Evolutionary conservation across 2,113 vertebrate genomes (phyloP), one percentile per base, ranked within the genome.

Genomic region (Pluvianellus socialis): DNA sequence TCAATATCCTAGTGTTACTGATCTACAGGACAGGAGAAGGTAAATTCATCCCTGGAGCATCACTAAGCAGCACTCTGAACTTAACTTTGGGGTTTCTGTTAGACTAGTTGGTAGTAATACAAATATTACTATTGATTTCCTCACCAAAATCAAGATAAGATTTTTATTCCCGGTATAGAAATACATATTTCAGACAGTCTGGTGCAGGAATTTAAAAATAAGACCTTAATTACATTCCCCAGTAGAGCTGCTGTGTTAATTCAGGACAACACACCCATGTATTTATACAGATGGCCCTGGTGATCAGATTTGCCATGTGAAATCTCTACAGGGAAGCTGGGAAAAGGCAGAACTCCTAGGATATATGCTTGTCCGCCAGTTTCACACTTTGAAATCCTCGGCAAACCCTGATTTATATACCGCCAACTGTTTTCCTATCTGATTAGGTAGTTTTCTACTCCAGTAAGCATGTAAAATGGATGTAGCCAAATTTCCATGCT

Each of bases 401-500:
- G 96, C 97, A 98, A 98, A 97, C 74, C 94, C 96, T 97, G 97
- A 98, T 98, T 98, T 98, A 98, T 98, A 98, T 75, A 86, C 50
- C 3, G 9, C 94, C 97, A 98, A 98, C 96, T 98, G 98, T 98
- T 98, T 99, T 98, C 96, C 96, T 98, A 98, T 98, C 97, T 98
- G 98, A 99, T 99, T 98, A 98, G 98, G 97, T 97, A 95, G 97
- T 98, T 98, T 98, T 98, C 97, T 98, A 98, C 97, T 98, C 97
- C 88, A 98, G 96, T 98, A 98, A 98, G 98, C 98, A 97, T 96
- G 98, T 98, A 98, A 98, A 98, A 97, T 97, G 92, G 92, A 98
- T 90, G 97, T 97, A 97, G 98, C 97, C 94, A 97, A 97, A 98
- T 98, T 98, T 98, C 97, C 97, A 97, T 91, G 90, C 88, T 80